Conservation (phyloP, 2,797 vertebrate species). For the Aldrovandia affinis region DNA sequence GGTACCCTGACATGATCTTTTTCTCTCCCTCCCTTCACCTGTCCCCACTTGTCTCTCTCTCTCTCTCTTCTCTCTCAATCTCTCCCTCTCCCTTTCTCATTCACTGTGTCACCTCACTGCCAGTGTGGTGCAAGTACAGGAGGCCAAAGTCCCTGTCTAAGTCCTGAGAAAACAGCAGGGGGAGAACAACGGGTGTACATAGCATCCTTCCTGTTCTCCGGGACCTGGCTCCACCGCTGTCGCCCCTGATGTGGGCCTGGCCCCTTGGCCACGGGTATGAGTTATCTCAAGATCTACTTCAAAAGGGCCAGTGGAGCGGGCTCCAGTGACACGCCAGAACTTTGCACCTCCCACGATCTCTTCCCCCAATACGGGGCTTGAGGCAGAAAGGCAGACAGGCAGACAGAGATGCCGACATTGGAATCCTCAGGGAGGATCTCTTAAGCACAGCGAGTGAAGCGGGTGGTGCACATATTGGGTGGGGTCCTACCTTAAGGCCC, state of each 20-base stretch:
- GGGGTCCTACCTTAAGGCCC: no score
- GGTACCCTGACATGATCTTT: constrained; percentile 43
- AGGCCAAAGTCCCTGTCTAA: not conserved
- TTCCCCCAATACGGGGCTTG: constrained; percentile 29
- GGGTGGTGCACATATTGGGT: no score
- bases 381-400: no score
- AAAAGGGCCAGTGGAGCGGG: constrained; percentile 43
- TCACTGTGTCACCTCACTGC: constrained; percentile 13
- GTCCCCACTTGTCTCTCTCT: constrained; percentile 32
- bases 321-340: constrained; percentile 44
- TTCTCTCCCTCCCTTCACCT: constrained; percentile 22
- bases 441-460: no score
- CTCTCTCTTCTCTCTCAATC: constrained; percentile 11
- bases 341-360: not conserved
- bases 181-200: constrained; percentile 42
- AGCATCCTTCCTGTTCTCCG: constrained; percentile 43
- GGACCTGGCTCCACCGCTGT: constrained; percentile 43
- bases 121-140: constrained; percentile 23
- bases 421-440: no score
- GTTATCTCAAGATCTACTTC: constrained; percentile 67
- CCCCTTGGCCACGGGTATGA: constrained; percentile 39
- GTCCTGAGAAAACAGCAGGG: constrained; percentile 13
- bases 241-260: constrained; percentile 44
- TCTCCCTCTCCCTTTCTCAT: constrained; percentile 20
- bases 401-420: no score